phyloP scores from a whole-genome alignment of 2,113 vertebrate genomes.

The Brienomyrus brachyistius region DNA sequence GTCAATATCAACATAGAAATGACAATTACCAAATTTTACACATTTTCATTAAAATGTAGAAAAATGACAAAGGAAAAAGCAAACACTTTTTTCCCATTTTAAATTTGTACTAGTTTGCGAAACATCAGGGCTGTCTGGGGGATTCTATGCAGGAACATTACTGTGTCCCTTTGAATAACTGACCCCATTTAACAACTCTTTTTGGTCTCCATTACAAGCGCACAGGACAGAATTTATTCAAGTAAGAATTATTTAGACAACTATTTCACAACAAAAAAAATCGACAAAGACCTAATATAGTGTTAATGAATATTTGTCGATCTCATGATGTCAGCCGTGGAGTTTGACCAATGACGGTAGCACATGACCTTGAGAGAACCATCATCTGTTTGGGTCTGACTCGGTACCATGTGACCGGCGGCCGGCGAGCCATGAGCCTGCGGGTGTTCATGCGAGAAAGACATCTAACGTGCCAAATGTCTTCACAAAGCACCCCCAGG shows the following conservation, averaged over 20 bases:
- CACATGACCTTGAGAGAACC: background rate
- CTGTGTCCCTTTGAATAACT: background rate
- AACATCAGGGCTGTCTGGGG: background rate
- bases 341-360: background rate
- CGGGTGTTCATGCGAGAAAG: background rate
- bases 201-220: background rate
- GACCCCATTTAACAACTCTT: background rate
- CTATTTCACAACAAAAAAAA: background rate
- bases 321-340: background rate
- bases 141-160: background rate
- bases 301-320: background rate
- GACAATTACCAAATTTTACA: background rate
- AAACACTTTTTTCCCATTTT: background rate
- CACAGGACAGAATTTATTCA: background rate
- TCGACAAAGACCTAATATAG: background rate
- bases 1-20: background rate
- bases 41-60: background rate
- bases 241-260: background rate
- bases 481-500: background rate
- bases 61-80: background rate
- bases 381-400: background rate
- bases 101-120: background rate
- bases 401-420: background rate
- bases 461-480: background rate
- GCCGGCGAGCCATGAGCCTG: background rate